phyloP scores from a whole-genome alignment of 2,113 vertebrate species.

The Sus scrofa region T2T-Sscrofa CM000829.6:49136501-49137000 shows the following conservation, averaged over 20 bases:
- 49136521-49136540: not conserved
- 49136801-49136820: fast-evolving
- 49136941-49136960: not conserved
- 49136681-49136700: not conserved
- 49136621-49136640: not conserved
- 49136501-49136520: not conserved
- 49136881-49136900: not conserved
- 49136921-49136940: not conserved
- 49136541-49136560: not conserved
- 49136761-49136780: not conserved
- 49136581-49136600: not conserved
- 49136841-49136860: not conserved
- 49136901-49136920: not conserved
- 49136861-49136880: not conserved
- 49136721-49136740: not conserved
- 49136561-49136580: not conserved
- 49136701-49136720: not conserved
- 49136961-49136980: not conserved
- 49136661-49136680: not conserved
- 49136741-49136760: not conserved
- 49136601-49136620: not conserved
- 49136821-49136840: too few relatives aligned
- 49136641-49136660: not conserved
- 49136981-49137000: not conserved
- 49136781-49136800: not conserved